Conservation (phyloP, 2,797 vertebrate genomes). For the Xenopus petersii region DNA sequence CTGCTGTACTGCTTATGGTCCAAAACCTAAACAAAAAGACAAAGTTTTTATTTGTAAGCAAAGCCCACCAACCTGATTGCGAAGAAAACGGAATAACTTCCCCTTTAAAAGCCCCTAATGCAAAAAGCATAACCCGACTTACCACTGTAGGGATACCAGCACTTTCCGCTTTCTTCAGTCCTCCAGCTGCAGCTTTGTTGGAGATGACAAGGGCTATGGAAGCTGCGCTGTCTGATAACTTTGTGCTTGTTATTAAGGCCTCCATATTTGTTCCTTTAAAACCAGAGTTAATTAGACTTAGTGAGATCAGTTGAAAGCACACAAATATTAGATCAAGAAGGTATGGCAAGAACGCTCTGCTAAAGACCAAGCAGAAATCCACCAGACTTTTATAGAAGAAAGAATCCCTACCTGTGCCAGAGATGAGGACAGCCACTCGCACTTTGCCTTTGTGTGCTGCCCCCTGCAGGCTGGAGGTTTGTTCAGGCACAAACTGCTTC, state of each 20-base stretch:
- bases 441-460: slow-evolving; percentile 60
- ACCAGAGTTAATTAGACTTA: background rate
- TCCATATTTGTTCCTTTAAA: slow-evolving; percentile 88
- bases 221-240: slow-evolving; percentile 72
- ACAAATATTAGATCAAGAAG: no score
- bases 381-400: no score
- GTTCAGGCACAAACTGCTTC: slow-evolving; percentile 22
- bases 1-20: slow-evolving; percentile 87
- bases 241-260: slow-evolving; percentile 84
- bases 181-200: slow-evolving; percentile 82
- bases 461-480: slow-evolving; percentile 49
- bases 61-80: no score
- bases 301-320: no score
- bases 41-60: background rate
- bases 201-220: slow-evolving; percentile 88
- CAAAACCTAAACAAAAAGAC: slow-evolving; percentile 72
- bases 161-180: slow-evolving; percentile 80
- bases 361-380: no score
- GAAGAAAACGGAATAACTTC: no score
- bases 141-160: slow-evolving; percentile 89
- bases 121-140: slow-evolving; percentile 19
- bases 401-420: slow-evolving; percentile 82
- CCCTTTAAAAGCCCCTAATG: background rate
- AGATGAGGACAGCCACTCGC: slow-evolving; percentile 89
- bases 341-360: no score